Conservation (phyloP, 2,888 invertebrate genomes). For the Sarcophaga subvicina region DNA sequence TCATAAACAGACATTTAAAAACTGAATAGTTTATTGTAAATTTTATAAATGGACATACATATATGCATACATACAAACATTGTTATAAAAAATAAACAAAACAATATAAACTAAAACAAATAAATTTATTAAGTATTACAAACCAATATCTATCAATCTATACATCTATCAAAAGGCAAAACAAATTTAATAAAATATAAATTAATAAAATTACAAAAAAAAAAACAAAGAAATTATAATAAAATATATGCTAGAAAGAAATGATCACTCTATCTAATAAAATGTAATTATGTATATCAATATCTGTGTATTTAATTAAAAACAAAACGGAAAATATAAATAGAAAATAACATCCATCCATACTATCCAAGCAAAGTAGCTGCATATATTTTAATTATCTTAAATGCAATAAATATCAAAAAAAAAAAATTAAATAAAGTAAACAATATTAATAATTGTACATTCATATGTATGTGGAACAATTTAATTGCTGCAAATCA, state of each 20-base stretch:
- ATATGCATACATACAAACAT: not conserved
- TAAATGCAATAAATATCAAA: conserved; percentile 33
- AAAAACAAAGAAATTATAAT: conserved; percentile 31
- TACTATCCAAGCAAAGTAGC: not conserved
- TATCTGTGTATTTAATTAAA: conserved; percentile 32
- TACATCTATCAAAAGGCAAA: conserved; percentile 8
- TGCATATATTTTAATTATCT: conserved; percentile 26
- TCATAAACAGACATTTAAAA: conserved; percentile 66
- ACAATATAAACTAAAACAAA: conserved; percentile 64
- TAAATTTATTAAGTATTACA: conserved; percentile 55
- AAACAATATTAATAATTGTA: no score
- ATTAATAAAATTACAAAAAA: conserved; percentile 14
- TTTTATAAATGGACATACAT: conserved; percentile 47
- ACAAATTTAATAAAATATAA: not conserved
- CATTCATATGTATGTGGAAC: conserved; percentile 45
- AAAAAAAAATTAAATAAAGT: not conserved
- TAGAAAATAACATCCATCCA: conserved; percentile 17
- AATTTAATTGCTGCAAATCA: conserved; percentile 51
- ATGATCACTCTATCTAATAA: conserved; percentile 36
- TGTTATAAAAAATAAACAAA: conserved; percentile 50
- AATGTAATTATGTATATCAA: conserved; percentile 48
- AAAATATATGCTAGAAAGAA: conserved; percentile 34
- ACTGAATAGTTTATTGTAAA: conserved; percentile 58
- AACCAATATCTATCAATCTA: conserved; percentile 52
- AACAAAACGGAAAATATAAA: conserved; percentile 35